phyloP scores from a whole-genome alignment of 2,797 vertebrate species.

The Rhynchonycteris naso region DNA sequence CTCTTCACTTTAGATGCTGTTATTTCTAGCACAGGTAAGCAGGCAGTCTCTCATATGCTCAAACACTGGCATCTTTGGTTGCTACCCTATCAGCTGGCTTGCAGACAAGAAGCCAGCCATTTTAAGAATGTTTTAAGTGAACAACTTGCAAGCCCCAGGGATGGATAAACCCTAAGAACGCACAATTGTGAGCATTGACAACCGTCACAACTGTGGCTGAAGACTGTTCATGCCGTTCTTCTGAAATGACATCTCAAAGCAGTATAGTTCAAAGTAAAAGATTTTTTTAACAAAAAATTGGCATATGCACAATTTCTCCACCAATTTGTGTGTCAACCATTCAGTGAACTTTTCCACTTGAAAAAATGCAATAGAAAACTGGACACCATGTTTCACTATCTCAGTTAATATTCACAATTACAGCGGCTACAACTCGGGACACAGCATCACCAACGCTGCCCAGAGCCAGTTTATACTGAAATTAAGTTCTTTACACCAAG shows the following conservation, averaged over 20 bases:
- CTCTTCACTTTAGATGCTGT: slow-evolving; percentile 93
- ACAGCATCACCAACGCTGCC: slow-evolving; percentile 86
- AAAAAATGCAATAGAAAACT: slow-evolving; percentile 94
- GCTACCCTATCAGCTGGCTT: slow-evolving; percentile 89
- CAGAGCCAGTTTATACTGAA: slow-evolving; percentile 91
- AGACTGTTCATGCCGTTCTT: slow-evolving; percentile 91
- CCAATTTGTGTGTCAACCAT: slow-evolving; percentile 90
- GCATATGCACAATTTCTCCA: slow-evolving; percentile 93
- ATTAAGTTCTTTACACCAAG: slow-evolving; percentile 93
- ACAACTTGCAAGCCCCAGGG: slow-evolving; percentile 90
- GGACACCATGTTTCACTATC: slow-evolving; percentile 92
- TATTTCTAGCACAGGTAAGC: slow-evolving; percentile 95
- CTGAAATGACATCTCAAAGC: slow-evolving; percentile 90
- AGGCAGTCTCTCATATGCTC: slow-evolving; percentile 96
- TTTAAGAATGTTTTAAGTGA: slow-evolving; percentile 91
- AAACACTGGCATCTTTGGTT: slow-evolving; percentile 93
- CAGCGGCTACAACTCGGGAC: slow-evolving; percentile 88
- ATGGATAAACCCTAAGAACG: slow-evolving; percentile 88
- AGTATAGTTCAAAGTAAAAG: slow-evolving; percentile 90
- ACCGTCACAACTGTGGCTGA: slow-evolving; percentile 89
- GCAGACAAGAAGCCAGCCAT: slow-evolving; percentile 88
- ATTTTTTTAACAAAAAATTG: slow-evolving; percentile 89
- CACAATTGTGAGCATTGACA: slow-evolving; percentile 89
- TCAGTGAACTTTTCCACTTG: slow-evolving; percentile 91
- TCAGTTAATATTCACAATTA: slow-evolving; percentile 92